phyloP scores from a whole-genome alignment of 1,140 invertebrate species.

The Sesamia nonagrioides region DNA sequence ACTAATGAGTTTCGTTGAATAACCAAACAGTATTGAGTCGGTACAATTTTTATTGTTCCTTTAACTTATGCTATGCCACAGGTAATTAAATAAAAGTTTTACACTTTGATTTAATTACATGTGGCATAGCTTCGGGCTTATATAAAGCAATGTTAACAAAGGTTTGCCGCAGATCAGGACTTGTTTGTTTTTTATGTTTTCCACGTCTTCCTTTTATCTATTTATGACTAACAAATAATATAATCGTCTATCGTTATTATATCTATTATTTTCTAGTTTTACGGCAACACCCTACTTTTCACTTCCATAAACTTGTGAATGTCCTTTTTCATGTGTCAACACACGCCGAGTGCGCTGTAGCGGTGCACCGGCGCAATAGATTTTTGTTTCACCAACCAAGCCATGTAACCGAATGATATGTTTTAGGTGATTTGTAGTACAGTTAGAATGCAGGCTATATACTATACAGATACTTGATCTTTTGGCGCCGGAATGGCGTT shows the following conservation, averaged over 20 bases:
- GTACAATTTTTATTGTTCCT: no score
- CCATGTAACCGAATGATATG: not conserved
- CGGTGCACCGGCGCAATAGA: not conserved
- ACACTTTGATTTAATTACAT: no score
- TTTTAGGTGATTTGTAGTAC: conserved; percentile 5
- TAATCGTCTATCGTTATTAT: not conserved
- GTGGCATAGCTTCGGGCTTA: no score
- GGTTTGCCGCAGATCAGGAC: not conserved
- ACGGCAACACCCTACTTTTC: conserved; percentile 13
- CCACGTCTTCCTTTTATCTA: conserved; percentile 25
- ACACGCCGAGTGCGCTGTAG: not conserved
- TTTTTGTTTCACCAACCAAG: conserved; percentile 7
- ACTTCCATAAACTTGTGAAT: conserved; percentile 15
- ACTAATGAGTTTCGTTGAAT: no score
- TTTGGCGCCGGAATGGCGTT: no score
- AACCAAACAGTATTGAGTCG: no score
- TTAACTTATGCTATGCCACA: no score
- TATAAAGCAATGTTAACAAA: not conserved
- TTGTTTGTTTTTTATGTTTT: conserved; percentile 12
- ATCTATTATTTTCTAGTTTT: conserved; percentile 3
- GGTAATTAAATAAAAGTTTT: no score
- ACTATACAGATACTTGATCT: not conserved
- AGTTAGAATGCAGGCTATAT: not conserved
- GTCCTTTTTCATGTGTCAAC: conserved; percentile 10
- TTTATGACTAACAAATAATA: conserved; percentile 1